A percentile compares a stretch with the other conserved stretches of the same genome.
phyloP scores from a whole-genome alignment of 2,113 vertebrate genomes.

The Rostratula benghalensis region DNA sequence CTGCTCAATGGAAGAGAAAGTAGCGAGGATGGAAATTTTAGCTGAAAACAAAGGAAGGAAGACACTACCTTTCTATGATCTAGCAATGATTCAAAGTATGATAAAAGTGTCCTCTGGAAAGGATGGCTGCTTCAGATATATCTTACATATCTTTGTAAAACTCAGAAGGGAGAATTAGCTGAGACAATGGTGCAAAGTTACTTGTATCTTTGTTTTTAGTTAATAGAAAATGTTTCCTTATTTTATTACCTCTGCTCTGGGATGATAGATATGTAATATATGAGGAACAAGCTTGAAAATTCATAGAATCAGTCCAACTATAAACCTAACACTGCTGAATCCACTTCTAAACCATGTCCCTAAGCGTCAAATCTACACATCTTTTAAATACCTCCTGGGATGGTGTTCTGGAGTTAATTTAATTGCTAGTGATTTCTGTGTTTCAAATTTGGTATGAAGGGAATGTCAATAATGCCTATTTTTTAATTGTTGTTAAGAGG shows the following conservation, averaged over 20 bases:
- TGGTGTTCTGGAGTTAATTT: neutral
- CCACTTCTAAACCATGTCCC: neutral
- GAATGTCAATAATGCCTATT: neutral
- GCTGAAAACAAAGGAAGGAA: neutral
- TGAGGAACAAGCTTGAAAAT: neutral
- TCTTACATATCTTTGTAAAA: neutral
- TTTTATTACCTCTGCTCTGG: neutral
- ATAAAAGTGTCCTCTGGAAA: neutral
- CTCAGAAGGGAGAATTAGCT: neutral
- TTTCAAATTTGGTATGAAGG: neutral
- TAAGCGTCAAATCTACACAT: rapidly evolving
- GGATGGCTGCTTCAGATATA: neutral
- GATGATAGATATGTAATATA: neutral
- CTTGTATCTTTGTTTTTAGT: neutral
- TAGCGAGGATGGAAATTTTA: neutral
- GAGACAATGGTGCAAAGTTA: neutral
- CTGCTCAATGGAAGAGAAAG: neutral
- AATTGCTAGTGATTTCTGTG: neutral
- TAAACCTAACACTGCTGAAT: neutral
- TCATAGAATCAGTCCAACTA: neutral
- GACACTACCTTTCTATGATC: neutral
- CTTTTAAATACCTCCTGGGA: neutral
- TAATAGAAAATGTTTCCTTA: neutral
- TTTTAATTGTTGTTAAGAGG: neutral
- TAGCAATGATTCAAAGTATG: neutral